Conservation (phyloP, 1,140 invertebrate species). For the Drepana arcuata region DNA sequence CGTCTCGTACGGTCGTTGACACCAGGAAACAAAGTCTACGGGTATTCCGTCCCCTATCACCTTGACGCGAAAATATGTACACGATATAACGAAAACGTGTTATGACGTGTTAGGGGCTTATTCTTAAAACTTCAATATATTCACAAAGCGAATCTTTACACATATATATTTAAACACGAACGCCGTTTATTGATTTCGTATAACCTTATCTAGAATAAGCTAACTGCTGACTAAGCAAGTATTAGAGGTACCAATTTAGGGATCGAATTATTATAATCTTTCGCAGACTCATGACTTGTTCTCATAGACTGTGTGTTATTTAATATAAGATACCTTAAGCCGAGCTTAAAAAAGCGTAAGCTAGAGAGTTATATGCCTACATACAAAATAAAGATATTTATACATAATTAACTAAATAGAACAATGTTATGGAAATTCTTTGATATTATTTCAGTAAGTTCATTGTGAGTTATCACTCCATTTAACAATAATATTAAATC, state of each 20-base stretch:
- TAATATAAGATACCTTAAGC: too few relatives aligned
- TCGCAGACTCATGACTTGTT: neutral
- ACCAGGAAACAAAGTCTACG: slow-evolving; percentile 30
- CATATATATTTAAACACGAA: neutral
- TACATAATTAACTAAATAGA: too few relatives aligned
- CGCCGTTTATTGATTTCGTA: neutral
- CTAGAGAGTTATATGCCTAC: too few relatives aligned
- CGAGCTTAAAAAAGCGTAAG: too few relatives aligned
- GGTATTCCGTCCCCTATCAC: slow-evolving; percentile 35
- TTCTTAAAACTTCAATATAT: slow-evolving; percentile 8
- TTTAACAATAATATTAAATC: too few relatives aligned
- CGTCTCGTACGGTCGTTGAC: slow-evolving; percentile 16
- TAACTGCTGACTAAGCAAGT: neutral
- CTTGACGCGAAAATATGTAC: slow-evolving; percentile 31
- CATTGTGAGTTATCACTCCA: too few relatives aligned
- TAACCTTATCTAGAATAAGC: neutral
- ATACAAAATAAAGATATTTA: too few relatives aligned
- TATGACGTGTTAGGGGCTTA: slow-evolving; percentile 24
- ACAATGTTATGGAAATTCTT: too few relatives aligned
- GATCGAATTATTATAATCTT: neutral
- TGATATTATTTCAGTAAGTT: too few relatives aligned
- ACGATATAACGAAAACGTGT: slow-evolving; percentile 35
- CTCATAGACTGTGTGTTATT: too few relatives aligned
- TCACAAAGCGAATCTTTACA: neutral
- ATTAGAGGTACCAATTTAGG: too few relatives aligned